A percentile compares a stretch with the other conserved stretches of the same genome.
phyloP scores from a whole-genome alignment of 2,113 vertebrate species.

The Spilogale gracilis region DNA sequence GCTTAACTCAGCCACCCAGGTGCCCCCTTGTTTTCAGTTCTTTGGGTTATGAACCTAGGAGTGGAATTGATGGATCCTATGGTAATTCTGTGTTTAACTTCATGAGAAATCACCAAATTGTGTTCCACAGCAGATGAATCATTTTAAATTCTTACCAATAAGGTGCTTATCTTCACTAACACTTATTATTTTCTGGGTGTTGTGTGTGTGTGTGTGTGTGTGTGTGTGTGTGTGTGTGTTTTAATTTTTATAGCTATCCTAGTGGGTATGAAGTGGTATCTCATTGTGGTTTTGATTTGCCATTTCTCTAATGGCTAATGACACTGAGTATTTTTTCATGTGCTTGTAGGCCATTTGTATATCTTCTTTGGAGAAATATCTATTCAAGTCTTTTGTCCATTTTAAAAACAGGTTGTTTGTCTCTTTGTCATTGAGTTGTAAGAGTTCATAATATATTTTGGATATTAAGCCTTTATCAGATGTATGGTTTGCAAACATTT shows the following conservation, averaged over 20 bases:
- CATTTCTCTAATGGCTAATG: not conserved
- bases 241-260: not conserved
- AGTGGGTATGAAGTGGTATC: not conserved
- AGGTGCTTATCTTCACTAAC: not conserved
- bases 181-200: not conserved
- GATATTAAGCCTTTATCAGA: not conserved
- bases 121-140: not conserved
- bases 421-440: not conserved
- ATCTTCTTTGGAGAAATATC: not conserved
- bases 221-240: not conserved
- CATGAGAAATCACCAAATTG: not conserved
- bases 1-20: not conserved
- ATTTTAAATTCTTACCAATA: not conserved
- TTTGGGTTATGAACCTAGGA: not conserved
- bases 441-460: not conserved
- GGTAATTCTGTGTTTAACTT: constrained; percentile 6
- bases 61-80: not conserved
- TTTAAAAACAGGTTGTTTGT: not conserved
- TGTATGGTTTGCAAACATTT: not conserved
- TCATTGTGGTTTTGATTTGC: not conserved
- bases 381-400: not conserved
- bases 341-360: not conserved
- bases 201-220: not conserved
- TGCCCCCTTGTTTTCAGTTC: not conserved
- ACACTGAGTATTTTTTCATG: not conserved